Base-by-base conservation (phyloP, 2,113 vertebrate species). In the Erythrolamprus reginae region DNA sequence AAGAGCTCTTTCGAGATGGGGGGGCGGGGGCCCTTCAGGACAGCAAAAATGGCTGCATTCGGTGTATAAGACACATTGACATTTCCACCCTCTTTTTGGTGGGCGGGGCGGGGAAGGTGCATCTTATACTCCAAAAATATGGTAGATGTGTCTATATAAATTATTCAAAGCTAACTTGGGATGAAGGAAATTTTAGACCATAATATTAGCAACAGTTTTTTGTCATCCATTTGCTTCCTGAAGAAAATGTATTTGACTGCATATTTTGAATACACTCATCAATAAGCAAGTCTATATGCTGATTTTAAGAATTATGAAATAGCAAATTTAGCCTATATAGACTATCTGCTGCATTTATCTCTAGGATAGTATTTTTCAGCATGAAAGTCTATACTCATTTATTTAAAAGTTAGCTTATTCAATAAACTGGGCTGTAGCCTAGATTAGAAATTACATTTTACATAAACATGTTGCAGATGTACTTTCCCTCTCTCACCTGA, bases 401-500 rank as follows among this genome's bases (percentile, higher is more conserved):
- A 56, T 55, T 56, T 45, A 70, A 45, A 88, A 51, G 28, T 51
- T 33, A 88, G 1, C 24, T 26, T 48, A 48, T 28, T 77, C 23
- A 47, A 28, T 28, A 50, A 23, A 48, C 47, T 50, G 15, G 45
- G 15, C 42, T 87, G 23, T 26, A 87, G 38, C 8, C 42, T 70
- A 33, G 47, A 42, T 23, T 19, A 86, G 52, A 26, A 9, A 51
- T 17, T 15, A 42, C 33, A 10, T 28, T 7, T 19, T 51, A 42
- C 38, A 65, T 1, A 6, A 24, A 65, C 33, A 65, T 26, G 48
- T 8, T 8, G 9, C 10, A 65, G 86, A 84, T 26, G 13, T 47
- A 84, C 2, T 45, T 42, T 26, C 85, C 84, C 42, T 51, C 26
- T 2, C 89, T 94, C 93, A 99, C 99, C 99, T 98, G 95, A 99